Evolutionary conservation across 2,113 vertebrate genomes (phyloP), one percentile per base, ranked within the genome.

Genomic region (Thymallus thymallus): DNA sequence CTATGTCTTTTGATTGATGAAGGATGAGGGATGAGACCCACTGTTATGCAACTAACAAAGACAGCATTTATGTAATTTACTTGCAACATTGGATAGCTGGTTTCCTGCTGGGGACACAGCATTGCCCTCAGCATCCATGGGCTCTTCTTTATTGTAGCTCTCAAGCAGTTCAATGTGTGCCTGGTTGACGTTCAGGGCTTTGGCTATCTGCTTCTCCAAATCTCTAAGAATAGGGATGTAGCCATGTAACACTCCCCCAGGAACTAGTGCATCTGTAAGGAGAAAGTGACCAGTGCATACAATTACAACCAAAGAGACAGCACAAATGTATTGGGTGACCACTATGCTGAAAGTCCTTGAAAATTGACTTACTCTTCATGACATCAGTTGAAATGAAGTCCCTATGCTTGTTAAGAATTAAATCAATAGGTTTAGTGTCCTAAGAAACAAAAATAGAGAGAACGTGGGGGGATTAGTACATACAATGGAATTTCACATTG

Each of bases 101-200:
- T 9, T 14, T 55, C 51, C 56, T 60, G 18, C 56, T 60, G 18
- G 18, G 56, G n/a, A 22, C 6, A 22, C 20, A 60, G 3, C 56
- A 22, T 16, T 60, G n/a, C 5, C 6, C n/a, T 22, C 20, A 60
- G 56, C 56, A n/a, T 22, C 20, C 16, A 16, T 60, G 5, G 56
- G 56, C 16, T 60, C 20, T 20, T 13, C 35, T 32, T 58, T 35
- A 2, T 1, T n/a, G 0, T 46, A 30, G 26, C 75, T 46, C 68
- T 86, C 84, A 61, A 88, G 72, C 16, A 82, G 69, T 46, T 5
- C 12, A 66, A 90, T 75, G 12, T 88, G 82, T 16, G 77, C 69
- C 16, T 86, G 76, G 14, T 89, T 1, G 32, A 76, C 77, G 26
- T 10, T 45, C 41, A 77, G 81, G 9, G 84, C 29, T 2, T 51